Evolutionary conservation across 2,113 vertebrate genomes (phyloP).

Genomic region (Cyprinodon variegatus): DNA sequence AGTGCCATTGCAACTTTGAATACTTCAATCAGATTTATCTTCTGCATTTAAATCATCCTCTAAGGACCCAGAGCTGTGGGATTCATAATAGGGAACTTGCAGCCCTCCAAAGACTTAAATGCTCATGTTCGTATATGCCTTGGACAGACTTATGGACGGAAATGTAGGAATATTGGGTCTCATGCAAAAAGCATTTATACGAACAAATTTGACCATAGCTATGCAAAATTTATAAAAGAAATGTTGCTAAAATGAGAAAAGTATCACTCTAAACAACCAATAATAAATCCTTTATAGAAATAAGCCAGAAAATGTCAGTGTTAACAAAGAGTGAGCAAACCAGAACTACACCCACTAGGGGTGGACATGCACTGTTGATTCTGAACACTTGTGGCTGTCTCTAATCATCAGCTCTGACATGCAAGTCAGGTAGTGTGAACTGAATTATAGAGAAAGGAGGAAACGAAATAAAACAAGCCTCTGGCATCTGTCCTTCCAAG

Average conservation of each 20-base stretch:
- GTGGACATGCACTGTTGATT: conserved; percentile 15
- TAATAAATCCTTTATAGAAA: background rate
- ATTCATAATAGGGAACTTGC: no score
- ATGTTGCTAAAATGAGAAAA: background rate
- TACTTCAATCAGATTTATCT: no score
- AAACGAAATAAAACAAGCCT: conserved; percentile 5
- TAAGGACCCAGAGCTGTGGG: no score
- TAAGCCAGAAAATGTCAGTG: background rate
- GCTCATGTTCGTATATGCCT: no score
- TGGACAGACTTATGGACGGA: no score
- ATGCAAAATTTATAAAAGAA: background rate
- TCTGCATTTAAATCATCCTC: no score
- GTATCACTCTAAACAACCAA: background rate
- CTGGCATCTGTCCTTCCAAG: conserved; percentile 46
- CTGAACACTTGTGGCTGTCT: conserved; percentile 56
- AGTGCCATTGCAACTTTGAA: no score
- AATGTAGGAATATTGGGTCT: no score
- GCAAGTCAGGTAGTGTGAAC: conserved; percentile 43
- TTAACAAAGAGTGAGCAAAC: background rate
- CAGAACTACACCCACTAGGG: conserved; percentile 3
- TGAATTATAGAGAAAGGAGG: conserved; percentile 18
- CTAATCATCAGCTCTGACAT: conserved; percentile 60
- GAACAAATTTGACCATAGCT: background rate
- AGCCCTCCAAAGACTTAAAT: no score
- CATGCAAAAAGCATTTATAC: no score